Percentiles rank a stretch among this genome's conserved stretches.
These are phyloP conservation scores for Semibalanus balanoides DNA, from an alignment of 1,140 invertebrate species.

Conservation along the genomic window DNA sequence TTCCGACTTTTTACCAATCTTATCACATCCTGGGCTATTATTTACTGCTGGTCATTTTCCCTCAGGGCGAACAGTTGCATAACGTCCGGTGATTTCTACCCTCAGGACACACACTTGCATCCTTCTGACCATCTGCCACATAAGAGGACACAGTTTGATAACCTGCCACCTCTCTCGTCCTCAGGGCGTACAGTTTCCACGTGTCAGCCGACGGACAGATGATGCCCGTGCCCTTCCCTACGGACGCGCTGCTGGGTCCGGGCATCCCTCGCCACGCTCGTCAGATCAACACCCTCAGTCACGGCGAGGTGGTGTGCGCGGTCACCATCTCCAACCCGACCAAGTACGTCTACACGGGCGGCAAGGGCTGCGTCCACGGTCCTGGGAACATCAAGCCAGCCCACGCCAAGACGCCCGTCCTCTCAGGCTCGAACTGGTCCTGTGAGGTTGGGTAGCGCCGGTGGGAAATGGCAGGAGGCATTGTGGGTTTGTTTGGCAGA, in stretches of 20 bases:
- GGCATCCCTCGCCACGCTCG: constrained; percentile 84
- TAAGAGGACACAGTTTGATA: too few species aligned
- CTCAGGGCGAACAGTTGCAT: too few species aligned
- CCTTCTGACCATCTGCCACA: too few species aligned
- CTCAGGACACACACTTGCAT: too few species aligned
- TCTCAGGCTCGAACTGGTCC: constrained; percentile 90
- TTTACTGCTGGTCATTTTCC: too few species aligned
- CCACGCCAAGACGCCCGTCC: constrained; percentile 59
- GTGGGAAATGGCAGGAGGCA: too few species aligned
- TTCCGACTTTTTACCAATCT: too few species aligned
- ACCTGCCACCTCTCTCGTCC: constrained; percentile 17
- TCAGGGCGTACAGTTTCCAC: constrained; percentile 46
- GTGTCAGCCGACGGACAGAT: constrained; percentile 49
- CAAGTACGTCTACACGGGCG: constrained; percentile 94
- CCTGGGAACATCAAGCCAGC: constrained; percentile 64
- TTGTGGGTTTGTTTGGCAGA: too few species aligned
- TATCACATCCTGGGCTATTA: too few species aligned
- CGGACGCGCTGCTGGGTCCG: constrained; percentile 77
- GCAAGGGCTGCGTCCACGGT: constrained; percentile 97
- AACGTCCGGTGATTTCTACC: too few species aligned
- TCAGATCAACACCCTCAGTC: constrained; percentile 76
- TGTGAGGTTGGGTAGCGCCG: too few species aligned
- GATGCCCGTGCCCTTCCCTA: constrained; percentile 88
- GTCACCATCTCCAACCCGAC: constrained; percentile 73
- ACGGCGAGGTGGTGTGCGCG: constrained; percentile 89